Evolutionary conservation across 2,113 vertebrate genomes (phyloP).

Genomic region (human (Homo sapiens)): GRCh38 chr19:48095001-48095500

Average conservation of each 20-base stretch:
- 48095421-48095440: neutral
- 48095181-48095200: neutral
- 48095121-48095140: no score
- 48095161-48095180: neutral
- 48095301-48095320: neutral
- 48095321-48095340: neutral
- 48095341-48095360: neutral
- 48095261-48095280: neutral
- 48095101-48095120: no score
- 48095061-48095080: no score
- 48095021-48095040: no score
- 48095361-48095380: neutral
- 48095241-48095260: neutral
- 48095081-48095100: no score
- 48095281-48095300: neutral
- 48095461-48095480: constrained; percentile 65
- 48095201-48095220: neutral
- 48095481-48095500: neutral
- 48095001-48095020: no score
- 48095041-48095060: no score
- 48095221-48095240: neutral
- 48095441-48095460: neutral
- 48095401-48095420: neutral
- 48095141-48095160: no score
- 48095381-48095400: neutral